These are phyloP conservation scores for Pseudotriccus pelzelni DNA, from an alignment of 2,797 vertebrate genomes.

Conservation along the genomic window DNA sequence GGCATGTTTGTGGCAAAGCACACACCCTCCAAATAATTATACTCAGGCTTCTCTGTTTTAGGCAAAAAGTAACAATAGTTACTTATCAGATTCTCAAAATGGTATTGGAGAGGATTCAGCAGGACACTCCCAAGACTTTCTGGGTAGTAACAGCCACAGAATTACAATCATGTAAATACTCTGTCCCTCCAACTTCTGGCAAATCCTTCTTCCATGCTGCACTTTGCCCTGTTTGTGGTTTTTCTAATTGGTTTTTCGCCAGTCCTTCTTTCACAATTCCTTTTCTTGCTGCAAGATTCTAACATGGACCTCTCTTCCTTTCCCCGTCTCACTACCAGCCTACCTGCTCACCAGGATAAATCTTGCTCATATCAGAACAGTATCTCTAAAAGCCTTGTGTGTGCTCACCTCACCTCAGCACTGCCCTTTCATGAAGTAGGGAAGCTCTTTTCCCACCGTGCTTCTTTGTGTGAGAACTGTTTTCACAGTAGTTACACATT, in stretches of 20 bases:
- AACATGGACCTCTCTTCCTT: not conserved
- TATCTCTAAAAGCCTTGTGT: not conserved
- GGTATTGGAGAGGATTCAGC: constrained; percentile 25
- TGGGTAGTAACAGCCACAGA: not conserved
- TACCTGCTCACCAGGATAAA: not conserved
- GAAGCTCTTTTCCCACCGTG: not conserved
- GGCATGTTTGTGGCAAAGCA: constrained; percentile 19
- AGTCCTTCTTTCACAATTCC: not conserved
- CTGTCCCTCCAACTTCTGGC: not conserved
- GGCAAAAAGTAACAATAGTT: constrained; percentile 37
- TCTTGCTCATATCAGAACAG: not conserved
- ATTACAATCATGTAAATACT: not conserved
- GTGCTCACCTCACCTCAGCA: not conserved
- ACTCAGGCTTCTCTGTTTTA: not conserved
- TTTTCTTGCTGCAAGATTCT: not conserved
- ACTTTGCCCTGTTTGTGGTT: not conserved
- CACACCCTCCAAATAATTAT: constrained; percentile 40
- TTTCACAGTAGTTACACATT: not conserved
- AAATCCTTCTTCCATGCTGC: not conserved
- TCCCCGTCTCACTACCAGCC: not conserved
- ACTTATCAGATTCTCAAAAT: constrained; percentile 41
- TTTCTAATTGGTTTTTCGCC: not conserved
- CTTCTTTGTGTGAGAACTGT: not conserved
- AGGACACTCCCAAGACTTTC: constrained; percentile 36
- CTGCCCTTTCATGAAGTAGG: not conserved